Base-by-base conservation (phyloP, 2,797 vertebrate genomes). In the Mycteria americana region DNA sequence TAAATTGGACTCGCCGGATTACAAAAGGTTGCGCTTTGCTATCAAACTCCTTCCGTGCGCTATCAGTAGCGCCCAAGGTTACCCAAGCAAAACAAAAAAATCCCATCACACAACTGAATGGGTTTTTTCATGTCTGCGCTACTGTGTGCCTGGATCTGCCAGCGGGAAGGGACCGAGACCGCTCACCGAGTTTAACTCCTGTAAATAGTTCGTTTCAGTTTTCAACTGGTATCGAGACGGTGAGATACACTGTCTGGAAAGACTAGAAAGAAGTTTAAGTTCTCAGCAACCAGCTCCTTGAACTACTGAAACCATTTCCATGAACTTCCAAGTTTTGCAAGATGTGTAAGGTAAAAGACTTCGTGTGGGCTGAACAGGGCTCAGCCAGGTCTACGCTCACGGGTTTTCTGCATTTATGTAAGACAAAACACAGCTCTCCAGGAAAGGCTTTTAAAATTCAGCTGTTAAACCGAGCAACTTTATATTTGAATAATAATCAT, bases 151-250 rank as follows among this genome's bases (percentile, higher is more conserved):
- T 11, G 25, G 46, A 41, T 10, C 48, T 59, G 41, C 35, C 27
- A 27, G n/a, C 0, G 0, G 27, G 24, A 28, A 11, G 67, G 39
- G 53, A n/a, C 31, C 1, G 0, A 39, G 31, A 43, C 5, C 3
- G 2, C 37, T 54, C 48, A 11, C 23, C 0, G 2, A 51, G 39
- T 21, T 76, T 56, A 35, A 41, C 33, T 69, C 16, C 63, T 51
- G 10, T 6, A n/a, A 73, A 69, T 3, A 13, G n/a, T 5, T 28
- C 18, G 21, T n/a, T 74, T 35, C 9, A 4, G 27, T 19, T 48
- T 45, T 18, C 45, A 65, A 45, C 33, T 1, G 9, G 4, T 33
- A 74, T 5, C 0, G 1, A n/a, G 59, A 35, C 7, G 3, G 31
- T 6, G 30, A 39, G 11, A 57, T 16, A 63, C 4, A 2, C 25